Evolutionary conservation across 92 coral and sea anemone species (phyloP).

Genomic region (Anthopleura xanthogrammica): DNA sequence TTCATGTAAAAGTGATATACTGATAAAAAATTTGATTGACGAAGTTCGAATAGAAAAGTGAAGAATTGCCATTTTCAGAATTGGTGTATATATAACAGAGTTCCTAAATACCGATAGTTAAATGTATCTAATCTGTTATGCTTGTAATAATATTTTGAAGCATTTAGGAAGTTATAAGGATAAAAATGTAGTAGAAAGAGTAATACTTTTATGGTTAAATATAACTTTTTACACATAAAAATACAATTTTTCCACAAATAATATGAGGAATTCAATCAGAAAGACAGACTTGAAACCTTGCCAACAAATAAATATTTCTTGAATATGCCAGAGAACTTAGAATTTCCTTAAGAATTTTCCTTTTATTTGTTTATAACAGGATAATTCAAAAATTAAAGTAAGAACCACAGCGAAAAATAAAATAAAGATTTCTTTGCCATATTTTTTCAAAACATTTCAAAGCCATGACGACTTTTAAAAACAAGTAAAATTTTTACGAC

Average conservation of each 20-base stretch:
- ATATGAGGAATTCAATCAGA: not conserved
- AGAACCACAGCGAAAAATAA: not conserved
- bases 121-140: no score
- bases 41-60: no score
- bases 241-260: not conserved
- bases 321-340: not conserved
- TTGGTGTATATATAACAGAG: no score
- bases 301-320: not conserved
- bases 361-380: not conserved
- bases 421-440: not conserved
- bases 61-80: no score
- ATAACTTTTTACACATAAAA: not conserved
- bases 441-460: not conserved
- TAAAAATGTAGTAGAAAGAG: no score
- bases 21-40: no score
- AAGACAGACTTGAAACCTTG: not conserved
- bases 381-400: not conserved
- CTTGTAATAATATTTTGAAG: no score
- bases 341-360: not conserved
- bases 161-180: no score
- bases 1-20: no score
- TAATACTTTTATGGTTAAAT: no score
- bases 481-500: not conserved
- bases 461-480: conserved; percentile 1
- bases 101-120: no score